Base-by-base conservation (phyloP, 2,113 vertebrate species). In the Saccopteryx bilineata region DNA sequence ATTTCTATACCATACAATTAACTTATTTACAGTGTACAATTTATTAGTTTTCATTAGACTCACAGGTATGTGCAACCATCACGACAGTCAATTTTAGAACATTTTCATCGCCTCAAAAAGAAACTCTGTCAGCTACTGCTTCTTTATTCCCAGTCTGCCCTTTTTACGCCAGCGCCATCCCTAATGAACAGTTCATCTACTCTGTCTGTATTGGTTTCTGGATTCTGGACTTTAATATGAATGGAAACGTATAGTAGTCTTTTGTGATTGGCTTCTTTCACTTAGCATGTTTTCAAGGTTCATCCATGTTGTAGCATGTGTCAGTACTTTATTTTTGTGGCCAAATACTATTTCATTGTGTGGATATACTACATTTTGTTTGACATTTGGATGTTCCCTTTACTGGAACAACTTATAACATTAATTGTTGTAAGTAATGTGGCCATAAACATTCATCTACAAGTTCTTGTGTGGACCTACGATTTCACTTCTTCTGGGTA, bases 401-500 rank as follows among this genome's bases (percentile, higher is more conserved):
- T 87, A n/a, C 46, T 90, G 50, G 19, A 39, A 39, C 39, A 39
- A 39, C 39, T 39, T 39, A 39, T 39, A 39, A 39, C 39, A 39
- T 39, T 39, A 39, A n/a, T 46, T 84, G 3, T 81, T 80, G 31
- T 54, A 71, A 87, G 31, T 72, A 79, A 86, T 66, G 21, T 54
- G 79, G 6, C 48, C 66, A 1, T 63, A 71, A 92, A n/a, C 58
- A 74, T 23, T 66, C 13, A 23, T 19, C 7, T 46, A 33, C 50
- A 46, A 46, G 50, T 46, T 93, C 68, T 23, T 58, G 19, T 88
- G 50, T 75, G 9, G n/a, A 19, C 13, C 15, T 56, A 2, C 39
- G 33, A 92, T 92, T 92, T 72, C 21, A 46, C 61, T 96, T 92
- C 71, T 61, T 15, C 76, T 80, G 33, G 19, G 7, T 76, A 13